Evolutionary conservation across 2,888 invertebrate genomes (phyloP).

Genomic region (Xanthia togata): DNA sequence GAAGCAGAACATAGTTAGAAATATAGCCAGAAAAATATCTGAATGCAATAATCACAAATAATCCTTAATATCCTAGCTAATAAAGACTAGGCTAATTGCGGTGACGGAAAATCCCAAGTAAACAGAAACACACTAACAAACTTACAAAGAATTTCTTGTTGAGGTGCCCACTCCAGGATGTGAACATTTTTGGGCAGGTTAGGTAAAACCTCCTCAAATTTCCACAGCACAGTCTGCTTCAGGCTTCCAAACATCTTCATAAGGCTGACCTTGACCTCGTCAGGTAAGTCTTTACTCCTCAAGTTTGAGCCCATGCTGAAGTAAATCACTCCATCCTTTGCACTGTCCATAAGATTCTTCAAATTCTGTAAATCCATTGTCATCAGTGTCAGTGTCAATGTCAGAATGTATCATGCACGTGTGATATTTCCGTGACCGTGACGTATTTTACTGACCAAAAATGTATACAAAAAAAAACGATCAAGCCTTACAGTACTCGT

Average conservation of each 20-base stretch:
- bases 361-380: conserved; percentile 73
- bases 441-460: too few species aligned
- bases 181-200: conserved; percentile 83
- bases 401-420: too few species aligned
- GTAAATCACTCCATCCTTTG: conserved; percentile 85
- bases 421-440: too few species aligned
- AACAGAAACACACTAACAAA: neutral
- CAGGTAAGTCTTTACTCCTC: conserved; percentile 78
- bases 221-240: conserved; percentile 88
- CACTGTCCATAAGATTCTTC: conserved; percentile 81
- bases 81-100: too few species aligned
- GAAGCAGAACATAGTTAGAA: too few species aligned
- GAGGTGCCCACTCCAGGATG: conserved; percentile 84
- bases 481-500: too few species aligned
- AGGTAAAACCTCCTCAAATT: conserved; percentile 79
- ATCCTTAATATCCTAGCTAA: too few species aligned
- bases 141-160: conserved; percentile 64
- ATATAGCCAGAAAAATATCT: too few species aligned
- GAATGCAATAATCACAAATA: too few species aligned
- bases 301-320: conserved; percentile 88
- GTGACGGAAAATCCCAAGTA: too few species aligned
- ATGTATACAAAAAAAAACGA: too few species aligned
- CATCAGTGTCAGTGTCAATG: too few species aligned
- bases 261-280: conserved; percentile 73
- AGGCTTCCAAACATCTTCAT: conserved; percentile 80